These are phyloP conservation scores for Platycnemis pennipes DNA, from an alignment of 2,888 invertebrate species.

Conservation along the genomic window DNA sequence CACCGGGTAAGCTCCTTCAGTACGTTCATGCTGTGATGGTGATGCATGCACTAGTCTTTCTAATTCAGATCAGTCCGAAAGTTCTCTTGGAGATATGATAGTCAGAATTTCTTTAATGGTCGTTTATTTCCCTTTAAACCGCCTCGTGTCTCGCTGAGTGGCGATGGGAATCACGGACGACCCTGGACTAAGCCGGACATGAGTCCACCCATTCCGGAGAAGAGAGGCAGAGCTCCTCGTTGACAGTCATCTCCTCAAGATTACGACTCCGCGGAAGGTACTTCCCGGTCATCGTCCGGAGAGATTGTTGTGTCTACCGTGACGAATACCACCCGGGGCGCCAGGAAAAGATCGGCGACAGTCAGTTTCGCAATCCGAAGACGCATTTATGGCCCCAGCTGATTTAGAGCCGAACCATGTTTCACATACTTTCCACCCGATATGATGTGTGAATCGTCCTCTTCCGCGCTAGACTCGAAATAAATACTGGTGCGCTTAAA, in stretches of 20 bases:
- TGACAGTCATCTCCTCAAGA: neutral
- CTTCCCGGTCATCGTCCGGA: neutral
- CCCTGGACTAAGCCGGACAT: too few species aligned
- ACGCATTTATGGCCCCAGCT: neutral
- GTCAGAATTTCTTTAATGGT: too few species aligned
- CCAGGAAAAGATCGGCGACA: neutral
- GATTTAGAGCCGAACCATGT: neutral
- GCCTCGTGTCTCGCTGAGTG: too few species aligned
- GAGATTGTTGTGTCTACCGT: constrained; percentile 21
- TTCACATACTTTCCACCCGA: neutral
- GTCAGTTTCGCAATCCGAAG: neutral
- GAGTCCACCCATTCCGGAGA: too few species aligned
- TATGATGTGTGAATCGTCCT: neutral
- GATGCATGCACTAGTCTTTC: too few species aligned
- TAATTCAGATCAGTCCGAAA: too few species aligned
- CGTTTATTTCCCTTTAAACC: too few species aligned
- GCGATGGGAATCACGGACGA: too few species aligned
- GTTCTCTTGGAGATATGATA: too few species aligned
- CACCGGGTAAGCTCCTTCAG: too few species aligned
- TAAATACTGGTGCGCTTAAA: neutral
- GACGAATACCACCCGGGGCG: neutral
- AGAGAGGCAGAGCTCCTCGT: neutral
- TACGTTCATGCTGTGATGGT: too few species aligned
- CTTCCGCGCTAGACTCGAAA: neutral
- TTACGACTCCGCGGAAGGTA: neutral